phyloP scores from a whole-genome alignment of 1,140 invertebrate species.

The Orius laevigatus region DNA sequence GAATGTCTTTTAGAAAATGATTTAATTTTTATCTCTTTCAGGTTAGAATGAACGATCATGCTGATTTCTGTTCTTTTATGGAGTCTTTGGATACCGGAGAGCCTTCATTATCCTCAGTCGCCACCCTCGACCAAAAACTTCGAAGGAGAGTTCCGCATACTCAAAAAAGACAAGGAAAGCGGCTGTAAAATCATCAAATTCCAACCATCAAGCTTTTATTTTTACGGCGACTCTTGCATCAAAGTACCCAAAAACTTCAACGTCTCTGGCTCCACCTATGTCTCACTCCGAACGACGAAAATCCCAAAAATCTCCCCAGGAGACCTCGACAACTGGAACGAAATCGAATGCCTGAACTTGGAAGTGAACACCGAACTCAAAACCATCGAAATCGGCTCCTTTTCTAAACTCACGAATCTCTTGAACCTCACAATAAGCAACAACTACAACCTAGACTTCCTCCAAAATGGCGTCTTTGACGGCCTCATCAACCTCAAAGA shows the following conservation, averaged over 20 bases:
- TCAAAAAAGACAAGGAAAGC: background rate
- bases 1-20: too few relatives aligned
- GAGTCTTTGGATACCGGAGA: background rate
- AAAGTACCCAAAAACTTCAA: background rate
- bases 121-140: background rate
- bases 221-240: background rate
- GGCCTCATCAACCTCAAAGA: slow-evolving; percentile 26
- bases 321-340: slow-evolving; percentile 1
- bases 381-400: slow-evolving; percentile 2
- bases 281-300: background rate
- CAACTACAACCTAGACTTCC: slow-evolving; percentile 23
- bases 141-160: background rate
- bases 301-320: background rate
- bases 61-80: too few relatives aligned
- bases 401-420: background rate
- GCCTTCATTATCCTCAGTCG: background rate
- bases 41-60: too few relatives aligned
- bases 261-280: background rate
- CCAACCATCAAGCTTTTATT: background rate
- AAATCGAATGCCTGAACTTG: background rate
- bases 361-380: slow-evolving; percentile 1
- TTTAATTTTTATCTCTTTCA: too few relatives aligned
- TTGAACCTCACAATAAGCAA: slow-evolving; percentile 5
- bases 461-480: slow-evolving; percentile 26
- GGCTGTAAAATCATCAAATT: background rate